phyloP scores from a whole-genome alignment of 2,797 vertebrate genomes.

The Strix occidentalis region DNA sequence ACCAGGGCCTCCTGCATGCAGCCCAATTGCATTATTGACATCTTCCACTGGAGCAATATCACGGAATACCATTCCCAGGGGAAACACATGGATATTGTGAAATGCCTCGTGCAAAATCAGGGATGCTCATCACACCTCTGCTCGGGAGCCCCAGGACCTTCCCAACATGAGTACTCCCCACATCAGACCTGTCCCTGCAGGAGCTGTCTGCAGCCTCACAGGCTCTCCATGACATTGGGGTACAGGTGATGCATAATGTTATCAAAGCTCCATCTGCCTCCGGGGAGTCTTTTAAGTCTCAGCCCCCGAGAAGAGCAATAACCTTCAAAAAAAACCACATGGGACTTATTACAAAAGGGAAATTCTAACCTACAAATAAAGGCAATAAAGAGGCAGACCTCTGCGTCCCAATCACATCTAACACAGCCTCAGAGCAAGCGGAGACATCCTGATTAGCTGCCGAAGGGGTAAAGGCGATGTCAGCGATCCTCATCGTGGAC shows the following conservation, averaged over 20 bases:
- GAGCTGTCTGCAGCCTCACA: neutral
- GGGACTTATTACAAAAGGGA: neutral
- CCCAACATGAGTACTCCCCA: fast-evolving
- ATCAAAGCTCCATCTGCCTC: neutral
- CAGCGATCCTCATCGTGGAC: fast-evolving
- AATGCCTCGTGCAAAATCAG: neutral
- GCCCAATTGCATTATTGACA: neutral
- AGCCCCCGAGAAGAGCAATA: neutral
- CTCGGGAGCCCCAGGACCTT: neutral
- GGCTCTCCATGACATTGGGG: neutral
- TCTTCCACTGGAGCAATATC: neutral
- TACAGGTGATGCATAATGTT: neutral
- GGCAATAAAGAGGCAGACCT: neutral
- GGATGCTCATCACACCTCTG: neutral
- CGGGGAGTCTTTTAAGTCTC: neutral
- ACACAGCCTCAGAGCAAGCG: neutral
- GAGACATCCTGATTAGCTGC: neutral
- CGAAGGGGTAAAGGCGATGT: neutral
- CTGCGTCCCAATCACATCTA: neutral
- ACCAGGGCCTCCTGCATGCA: neutral
- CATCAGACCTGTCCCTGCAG: neutral
- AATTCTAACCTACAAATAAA: conserved; percentile 8
- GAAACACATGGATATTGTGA: neutral
- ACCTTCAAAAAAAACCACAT: neutral
- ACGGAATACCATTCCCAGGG: neutral